phyloP scores from a whole-genome alignment of 1,140 invertebrate species.

The Periplaneta americana region DNA sequence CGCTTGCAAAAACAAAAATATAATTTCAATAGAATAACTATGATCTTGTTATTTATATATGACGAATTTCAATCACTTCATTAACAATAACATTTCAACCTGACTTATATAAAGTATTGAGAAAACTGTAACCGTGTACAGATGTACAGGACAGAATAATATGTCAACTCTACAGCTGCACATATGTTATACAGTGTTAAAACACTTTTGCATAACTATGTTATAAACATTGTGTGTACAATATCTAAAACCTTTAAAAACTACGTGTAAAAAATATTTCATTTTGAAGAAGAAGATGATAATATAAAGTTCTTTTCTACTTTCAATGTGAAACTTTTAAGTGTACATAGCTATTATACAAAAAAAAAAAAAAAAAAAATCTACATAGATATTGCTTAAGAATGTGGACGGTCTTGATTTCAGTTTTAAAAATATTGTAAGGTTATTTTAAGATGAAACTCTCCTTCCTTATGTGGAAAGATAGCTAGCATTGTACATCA shows the following conservation, averaged over 20 bases:
- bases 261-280: background rate
- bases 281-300: background rate
- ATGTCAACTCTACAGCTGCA: background rate
- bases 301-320: background rate
- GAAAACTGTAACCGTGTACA: background rate
- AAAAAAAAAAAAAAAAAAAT: background rate
- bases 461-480: background rate
- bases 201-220: background rate
- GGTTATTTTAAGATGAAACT: background rate
- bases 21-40: background rate
- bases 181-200: background rate
- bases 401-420: constrained; percentile 7
- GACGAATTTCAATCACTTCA: background rate
- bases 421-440: background rate
- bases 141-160: background rate
- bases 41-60: background rate
- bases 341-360: background rate
- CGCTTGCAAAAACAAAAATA: background rate
- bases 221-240: background rate
- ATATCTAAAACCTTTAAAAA: background rate
- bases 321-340: background rate
- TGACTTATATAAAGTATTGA: too few relatives aligned
- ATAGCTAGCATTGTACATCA: background rate
- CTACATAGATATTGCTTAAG: constrained; percentile 2
- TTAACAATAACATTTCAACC: background rate